A percentile compares a stretch with the other conserved stretches of the same genome.
Conservation (phyloP, 2,888 invertebrate species). For the Crepidodera aurea region DNA sequence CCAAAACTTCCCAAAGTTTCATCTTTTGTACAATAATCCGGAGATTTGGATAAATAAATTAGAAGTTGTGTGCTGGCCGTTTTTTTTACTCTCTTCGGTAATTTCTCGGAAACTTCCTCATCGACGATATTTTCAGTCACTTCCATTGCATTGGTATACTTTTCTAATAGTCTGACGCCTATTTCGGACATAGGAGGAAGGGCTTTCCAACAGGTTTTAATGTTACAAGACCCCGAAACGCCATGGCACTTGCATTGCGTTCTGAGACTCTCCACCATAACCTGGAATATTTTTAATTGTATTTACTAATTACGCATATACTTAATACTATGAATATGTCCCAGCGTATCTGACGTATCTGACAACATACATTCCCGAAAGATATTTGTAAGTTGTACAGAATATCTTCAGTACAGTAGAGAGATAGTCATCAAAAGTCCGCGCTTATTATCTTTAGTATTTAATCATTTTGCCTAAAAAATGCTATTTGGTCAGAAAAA, state of each 20-base stretch:
- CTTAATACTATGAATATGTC: no score
- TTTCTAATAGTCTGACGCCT: constrained; percentile 66
- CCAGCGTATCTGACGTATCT: no score
- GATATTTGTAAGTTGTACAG: no score
- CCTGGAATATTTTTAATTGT: constrained; percentile 60
- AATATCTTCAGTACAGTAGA: no score
- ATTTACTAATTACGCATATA: no score
- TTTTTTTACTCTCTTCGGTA: constrained; percentile 36
- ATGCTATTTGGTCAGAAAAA: no score
- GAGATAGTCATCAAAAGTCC: no score
- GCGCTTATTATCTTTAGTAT: no score
- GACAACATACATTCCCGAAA: no score
- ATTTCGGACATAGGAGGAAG: constrained; percentile 68
- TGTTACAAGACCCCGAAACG: constrained; percentile 83
- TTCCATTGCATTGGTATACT: constrained; percentile 67
- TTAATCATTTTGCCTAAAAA: no score
- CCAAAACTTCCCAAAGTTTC: constrained; percentile 77
- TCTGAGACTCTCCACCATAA: constrained; percentile 68
- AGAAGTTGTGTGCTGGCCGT: constrained; percentile 66
- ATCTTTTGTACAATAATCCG: constrained; percentile 83
- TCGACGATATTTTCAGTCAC: constrained; percentile 49
- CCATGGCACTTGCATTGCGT: constrained; percentile 85
- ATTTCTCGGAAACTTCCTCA: constrained; percentile 20
- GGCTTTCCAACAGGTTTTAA: constrained; percentile 83
- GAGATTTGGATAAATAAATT: constrained; percentile 80